Evolutionary conservation across 92 coral and sea anemone species (phyloP).

Genomic region (Epizoanthus illoricatus): DNA sequence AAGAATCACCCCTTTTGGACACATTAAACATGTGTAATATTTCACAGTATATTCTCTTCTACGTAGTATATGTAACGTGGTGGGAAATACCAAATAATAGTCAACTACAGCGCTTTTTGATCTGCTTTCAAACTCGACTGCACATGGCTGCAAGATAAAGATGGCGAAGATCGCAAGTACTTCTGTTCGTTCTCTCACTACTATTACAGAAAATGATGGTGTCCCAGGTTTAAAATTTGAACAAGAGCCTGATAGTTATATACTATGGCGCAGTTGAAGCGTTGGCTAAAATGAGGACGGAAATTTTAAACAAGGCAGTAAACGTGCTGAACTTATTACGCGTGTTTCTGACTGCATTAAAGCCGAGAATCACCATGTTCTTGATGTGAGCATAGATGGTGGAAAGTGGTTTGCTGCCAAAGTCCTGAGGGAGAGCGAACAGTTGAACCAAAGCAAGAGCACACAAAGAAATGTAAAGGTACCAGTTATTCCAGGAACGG

Average conservation of each 20-base stretch:
- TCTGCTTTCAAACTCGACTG: too few species aligned
- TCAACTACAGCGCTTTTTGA: too few species aligned
- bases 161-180: too few species aligned
- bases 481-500: constrained; percentile 34
- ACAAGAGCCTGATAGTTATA: constrained; percentile 47
- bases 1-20: too few species aligned
- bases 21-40: too few species aligned
- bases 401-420: constrained; percentile 39
- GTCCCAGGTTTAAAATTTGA: constrained; percentile 47
- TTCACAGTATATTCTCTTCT: too few species aligned
- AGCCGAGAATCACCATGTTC: constrained; percentile 23
- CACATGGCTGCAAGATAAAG: too few species aligned
- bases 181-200: too few species aligned
- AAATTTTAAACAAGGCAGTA: constrained; percentile 9
- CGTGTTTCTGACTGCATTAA: constrained; percentile 1
- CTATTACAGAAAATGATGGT: constrained; percentile 41
- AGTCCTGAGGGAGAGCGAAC: constrained; percentile 14
- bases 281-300: constrained; percentile 44
- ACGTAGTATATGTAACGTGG: too few species aligned
- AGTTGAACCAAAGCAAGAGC: background rate
- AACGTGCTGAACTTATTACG: constrained; percentile 18
- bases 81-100: too few species aligned
- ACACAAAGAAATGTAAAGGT: background rate
- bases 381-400: constrained; percentile 35
- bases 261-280: constrained; percentile 44